phyloP scores from a whole-genome alignment of 2,113 vertebrate species.

The Scartelaos histophorus region DNA sequence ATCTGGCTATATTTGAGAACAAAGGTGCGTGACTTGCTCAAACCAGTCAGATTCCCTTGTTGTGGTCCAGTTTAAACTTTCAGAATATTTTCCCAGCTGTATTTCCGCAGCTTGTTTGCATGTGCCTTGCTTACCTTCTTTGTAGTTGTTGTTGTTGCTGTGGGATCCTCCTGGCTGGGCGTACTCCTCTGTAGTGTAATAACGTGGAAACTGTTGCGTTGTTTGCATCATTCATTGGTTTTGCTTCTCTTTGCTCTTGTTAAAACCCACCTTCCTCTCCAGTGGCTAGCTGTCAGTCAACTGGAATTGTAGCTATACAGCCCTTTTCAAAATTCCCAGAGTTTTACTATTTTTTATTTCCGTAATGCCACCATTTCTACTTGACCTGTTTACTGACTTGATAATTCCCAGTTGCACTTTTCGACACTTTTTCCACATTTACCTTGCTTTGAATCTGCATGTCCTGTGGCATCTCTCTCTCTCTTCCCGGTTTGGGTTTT shows the following conservation, averaged over 20 bases:
- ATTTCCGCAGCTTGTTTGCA: not conserved
- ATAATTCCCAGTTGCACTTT: not conserved
- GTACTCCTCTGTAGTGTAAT: constrained; percentile 11
- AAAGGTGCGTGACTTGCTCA: not conserved
- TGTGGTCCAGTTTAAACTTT: not conserved
- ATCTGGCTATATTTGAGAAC: not conserved
- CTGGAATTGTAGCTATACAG: not conserved
- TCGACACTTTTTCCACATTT: constrained; percentile 5
- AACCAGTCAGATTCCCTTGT: not conserved
- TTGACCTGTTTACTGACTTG: constrained; percentile 15
- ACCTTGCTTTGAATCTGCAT: not conserved
- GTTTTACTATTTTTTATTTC: not conserved
- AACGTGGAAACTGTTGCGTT: constrained; percentile 12
- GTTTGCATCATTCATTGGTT: constrained; percentile 32
- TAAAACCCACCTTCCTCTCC: constrained; percentile 8
- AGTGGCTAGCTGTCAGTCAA: constrained; percentile 18
- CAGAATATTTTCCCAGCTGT: not conserved
- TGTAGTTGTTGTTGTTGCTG: constrained; percentile 1
- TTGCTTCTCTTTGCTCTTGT: constrained; percentile 5
- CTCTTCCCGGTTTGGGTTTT: not conserved
- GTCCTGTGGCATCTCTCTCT: not conserved
- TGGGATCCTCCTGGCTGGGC: not conserved
- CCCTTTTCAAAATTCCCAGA: not conserved
- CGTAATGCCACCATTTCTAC: not conserved
- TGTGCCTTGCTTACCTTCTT: not conserved